Evolutionary conservation across 2,888 invertebrate species (phyloP), one percentile per base, ranked within the genome.

Genomic region (Agonopterix heracliana): DNA sequence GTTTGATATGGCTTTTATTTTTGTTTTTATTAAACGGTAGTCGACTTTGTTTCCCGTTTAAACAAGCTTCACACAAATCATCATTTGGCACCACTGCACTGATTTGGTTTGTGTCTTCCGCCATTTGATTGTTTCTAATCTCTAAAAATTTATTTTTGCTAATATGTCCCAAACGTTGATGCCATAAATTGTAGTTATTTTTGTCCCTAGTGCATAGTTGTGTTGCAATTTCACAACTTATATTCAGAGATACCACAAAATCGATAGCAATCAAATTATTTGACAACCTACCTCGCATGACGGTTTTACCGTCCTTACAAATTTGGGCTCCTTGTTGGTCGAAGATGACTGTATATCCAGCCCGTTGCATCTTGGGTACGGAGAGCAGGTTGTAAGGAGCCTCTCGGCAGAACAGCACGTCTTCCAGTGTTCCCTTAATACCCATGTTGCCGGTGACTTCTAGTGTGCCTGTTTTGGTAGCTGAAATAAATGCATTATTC

Each of bases 41-140:
- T 54, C 71, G 62, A n/a, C 57, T 53, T 60, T 71, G 71, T 58
- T 78, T 74, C 12, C 70, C 71, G 53, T 65, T 53, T 51, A 71
- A 59, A 57, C 73, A 77, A 10, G n/a, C n/a, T n/a, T n/a, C n/a
- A n/a, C n/a, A n/a, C n/a, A n/a, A 54, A 41, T 61, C 54, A 59
- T 64, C 53, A 51, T 41, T 53, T 8, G 53, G 50, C 9, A 46
- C 17, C 7, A 57, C 43, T 11, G 9, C 10, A 13, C 55, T 43
- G 44, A 56, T 57, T 47, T 47, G 3, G 26, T 47, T 38, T 11
- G 38, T 46, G 10, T 59, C 53, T 46, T 54, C 44, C 41, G 56
- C 14, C 56, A 63, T 57, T 12, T 54, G 48, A 42, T 56, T 42
- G 8, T 17, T 51, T 55, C 52, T 56, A 36, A 56, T 36, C 50